Conservation (phyloP, 2,888 invertebrate genomes). For the Timema cristinae region DNA sequence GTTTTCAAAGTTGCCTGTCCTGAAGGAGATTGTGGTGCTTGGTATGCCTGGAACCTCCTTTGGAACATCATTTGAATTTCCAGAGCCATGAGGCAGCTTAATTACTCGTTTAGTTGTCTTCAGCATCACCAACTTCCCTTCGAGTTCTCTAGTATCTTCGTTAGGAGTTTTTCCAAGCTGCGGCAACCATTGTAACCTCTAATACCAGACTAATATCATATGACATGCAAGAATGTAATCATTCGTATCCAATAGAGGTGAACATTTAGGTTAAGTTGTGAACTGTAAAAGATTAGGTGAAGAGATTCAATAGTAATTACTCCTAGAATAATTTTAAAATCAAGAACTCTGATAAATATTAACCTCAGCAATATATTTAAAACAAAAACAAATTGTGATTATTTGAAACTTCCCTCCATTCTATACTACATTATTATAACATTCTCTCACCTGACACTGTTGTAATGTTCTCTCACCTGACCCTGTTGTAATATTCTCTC, state of each 20-base stretch:
- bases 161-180: constrained; percentile 52
- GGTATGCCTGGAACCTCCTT: constrained; percentile 46
- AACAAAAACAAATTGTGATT: no score
- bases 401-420: no score
- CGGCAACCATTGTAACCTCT: constrained; percentile 29
- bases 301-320: no score
- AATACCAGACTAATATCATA: constrained; percentile 17
- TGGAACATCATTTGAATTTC: constrained; percentile 44
- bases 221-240: background rate
- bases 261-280: constrained; percentile 14
- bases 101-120: constrained; percentile 70
- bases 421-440: no score
- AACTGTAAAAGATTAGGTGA: constrained; percentile 22
- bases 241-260: background rate
- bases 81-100: constrained; percentile 54
- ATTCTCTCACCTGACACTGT: no score
- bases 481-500: no score
- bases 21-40: constrained; percentile 43
- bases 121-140: constrained; percentile 60
- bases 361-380: no score
- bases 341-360: no score
- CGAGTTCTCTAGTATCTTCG: constrained; percentile 54
- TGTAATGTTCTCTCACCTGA: no score
- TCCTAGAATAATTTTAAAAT: no score
- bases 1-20: background rate